Conservation (phyloP, 2,113 vertebrate species). For the Salvelinus sp. region DNA sequence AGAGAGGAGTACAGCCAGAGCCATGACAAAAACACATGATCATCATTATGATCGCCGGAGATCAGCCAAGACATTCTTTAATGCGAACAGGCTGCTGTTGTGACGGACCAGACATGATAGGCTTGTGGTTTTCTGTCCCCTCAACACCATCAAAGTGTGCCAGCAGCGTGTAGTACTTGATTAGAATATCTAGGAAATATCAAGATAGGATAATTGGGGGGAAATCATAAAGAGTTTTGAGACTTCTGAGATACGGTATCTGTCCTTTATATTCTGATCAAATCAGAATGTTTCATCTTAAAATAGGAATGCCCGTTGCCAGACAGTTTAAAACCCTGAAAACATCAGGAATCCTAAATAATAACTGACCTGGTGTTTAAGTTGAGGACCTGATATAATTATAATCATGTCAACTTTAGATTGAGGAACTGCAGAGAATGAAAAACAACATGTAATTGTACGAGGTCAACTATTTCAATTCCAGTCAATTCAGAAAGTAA, state of each 20-base stretch:
- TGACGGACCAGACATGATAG: slow-evolving; percentile 14
- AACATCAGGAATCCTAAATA: background rate
- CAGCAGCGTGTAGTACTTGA: slow-evolving; percentile 11
- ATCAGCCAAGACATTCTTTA: background rate
- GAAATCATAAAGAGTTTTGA: background rate
- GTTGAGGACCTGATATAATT: background rate
- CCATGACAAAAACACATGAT: slow-evolving; percentile 31
- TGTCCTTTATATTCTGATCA: background rate
- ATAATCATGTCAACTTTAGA: background rate
- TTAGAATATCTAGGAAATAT: background rate
- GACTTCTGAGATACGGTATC: background rate
- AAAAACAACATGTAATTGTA: too few relatives aligned
- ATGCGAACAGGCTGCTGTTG: slow-evolving; percentile 24
- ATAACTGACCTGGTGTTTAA: background rate
- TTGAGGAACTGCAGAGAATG: too few relatives aligned
- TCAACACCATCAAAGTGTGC: slow-evolving; percentile 33
- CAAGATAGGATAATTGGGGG: background rate
- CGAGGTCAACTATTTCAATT: too few relatives aligned
- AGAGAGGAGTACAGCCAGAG: slow-evolving; percentile 20
- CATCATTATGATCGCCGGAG: slow-evolving; percentile 30
- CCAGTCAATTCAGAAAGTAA: too few relatives aligned
- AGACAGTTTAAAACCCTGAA: background rate
- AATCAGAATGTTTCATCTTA: background rate
- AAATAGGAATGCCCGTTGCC: background rate
- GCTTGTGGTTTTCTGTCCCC: slow-evolving; percentile 28